Base-by-base conservation (phyloP, 2,113 vertebrate species). In the Amblyopsis rosae region DNA sequence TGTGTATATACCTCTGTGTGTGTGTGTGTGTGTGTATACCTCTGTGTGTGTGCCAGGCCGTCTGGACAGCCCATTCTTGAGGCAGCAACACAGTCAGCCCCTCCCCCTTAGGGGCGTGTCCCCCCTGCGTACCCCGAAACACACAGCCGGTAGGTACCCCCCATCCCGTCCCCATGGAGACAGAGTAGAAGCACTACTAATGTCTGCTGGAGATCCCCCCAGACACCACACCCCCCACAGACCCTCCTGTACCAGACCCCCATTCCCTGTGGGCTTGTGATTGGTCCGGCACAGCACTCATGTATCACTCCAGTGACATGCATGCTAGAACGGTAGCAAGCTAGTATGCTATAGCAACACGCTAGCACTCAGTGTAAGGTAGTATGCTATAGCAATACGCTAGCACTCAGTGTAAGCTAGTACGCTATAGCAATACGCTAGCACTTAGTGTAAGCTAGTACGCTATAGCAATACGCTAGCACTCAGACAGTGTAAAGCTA, bases 41-140 rank as follows among this genome's bases (percentile, higher is more conserved):
- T 57, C 15, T 57, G 57, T 33, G 9, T 54, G 4, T 69, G 50
- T 76, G 85, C 93, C 65, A 97, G 96, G 96, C 95, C 96, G 96
- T 85, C 93, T 96, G 95, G 94, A 97, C 95, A 98, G 96, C 93
- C 95, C 96, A 67, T 98, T 98, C 95, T 95, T 98, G 94, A 97
- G 92, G 95, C 95, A 95, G 93, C 95, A 96, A 94, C 95, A 96
- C 95, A 96, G 93, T 93, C 59, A 92, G 93, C 80, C 94, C 96
- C 93, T 93, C 91, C 2, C 91, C 90, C 86, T 76, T 41, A 41
- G 94, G 90, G 90, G 94, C 89, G 67, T 84, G 91, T 92, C 94
- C 86, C 94, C 95, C 62, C 80, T 86, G 48, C 86, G 83, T 82
- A 82, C 85, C 17, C 73, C 65, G 59, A 86, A 87, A 16, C 85